These are phyloP conservation scores for Paramacrobiotus metropolitanus DNA, from an alignment of 1,140 invertebrate genomes.

Conservation along the genomic window DNA sequence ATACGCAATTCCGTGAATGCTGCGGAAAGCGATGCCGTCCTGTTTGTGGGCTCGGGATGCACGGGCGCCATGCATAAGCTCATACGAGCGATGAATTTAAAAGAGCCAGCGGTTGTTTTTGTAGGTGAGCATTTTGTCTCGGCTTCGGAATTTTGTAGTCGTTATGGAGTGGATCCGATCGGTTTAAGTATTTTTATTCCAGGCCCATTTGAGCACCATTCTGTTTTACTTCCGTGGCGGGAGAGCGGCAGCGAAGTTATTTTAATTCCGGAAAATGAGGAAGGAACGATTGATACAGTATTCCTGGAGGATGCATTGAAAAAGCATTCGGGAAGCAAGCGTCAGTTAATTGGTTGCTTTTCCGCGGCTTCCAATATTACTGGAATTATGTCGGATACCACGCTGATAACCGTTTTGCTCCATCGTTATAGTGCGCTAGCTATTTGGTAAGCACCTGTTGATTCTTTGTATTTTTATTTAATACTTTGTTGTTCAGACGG, in stretches of 20 bases:
- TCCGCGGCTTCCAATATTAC: constrained; percentile 66
- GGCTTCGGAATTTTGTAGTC: constrained; percentile 24
- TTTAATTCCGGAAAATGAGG: constrained; percentile 44
- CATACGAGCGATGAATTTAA: constrained; percentile 36
- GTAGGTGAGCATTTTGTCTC: constrained; percentile 9
- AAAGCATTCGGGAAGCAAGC: constrained; percentile 15
- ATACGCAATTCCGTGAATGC: constrained; percentile 54
- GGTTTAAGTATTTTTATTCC: constrained; percentile 26
- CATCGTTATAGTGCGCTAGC: constrained; percentile 56
- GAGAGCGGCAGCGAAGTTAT: constrained; percentile 50
- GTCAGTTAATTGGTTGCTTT: constrained; percentile 57
- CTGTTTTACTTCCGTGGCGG: constrained; percentile 57
- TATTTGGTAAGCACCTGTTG: constrained; percentile 31
- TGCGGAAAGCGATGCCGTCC: constrained; percentile 51
- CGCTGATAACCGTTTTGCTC: constrained; percentile 49
- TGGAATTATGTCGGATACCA: constrained; percentile 58
- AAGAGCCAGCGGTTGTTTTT: constrained; percentile 25
- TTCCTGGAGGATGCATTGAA: constrained; percentile 47
- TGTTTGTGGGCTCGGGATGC: constrained; percentile 48
- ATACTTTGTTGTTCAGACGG: too few species aligned
- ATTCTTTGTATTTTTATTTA: background rate
- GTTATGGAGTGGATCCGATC: background rate
- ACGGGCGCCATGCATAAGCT: constrained; percentile 39
- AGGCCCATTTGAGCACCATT: constrained; percentile 61
- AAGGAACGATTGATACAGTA: constrained; percentile 49